Base-by-base conservation (phyloP, 2,888 invertebrate species). In the Netelia virgata region DNA sequence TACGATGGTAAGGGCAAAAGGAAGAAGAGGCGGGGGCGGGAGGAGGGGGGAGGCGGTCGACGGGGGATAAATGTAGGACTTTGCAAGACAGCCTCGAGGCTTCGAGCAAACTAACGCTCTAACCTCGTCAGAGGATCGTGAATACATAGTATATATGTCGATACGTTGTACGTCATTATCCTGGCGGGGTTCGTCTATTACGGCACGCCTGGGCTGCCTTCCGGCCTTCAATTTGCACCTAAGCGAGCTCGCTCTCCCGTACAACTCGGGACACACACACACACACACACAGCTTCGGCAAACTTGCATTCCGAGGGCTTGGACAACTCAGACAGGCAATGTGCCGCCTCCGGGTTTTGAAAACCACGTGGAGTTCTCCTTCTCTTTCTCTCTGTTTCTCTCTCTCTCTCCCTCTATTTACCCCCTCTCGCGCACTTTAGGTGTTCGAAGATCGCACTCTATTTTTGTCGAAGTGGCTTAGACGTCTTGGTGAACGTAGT, bases 151-250 rank as follows among this genome's bases (percentile, higher is more conserved):
- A 78, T 83, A 75, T 84, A 84, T 66, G 66, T 64, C 82, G 76
- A 64, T 78, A 78, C 70, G 74, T 74, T 82, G 78, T 79, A 77
- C 84, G 84, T 78, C 82, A 84, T 82, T 78, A 82, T 63, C 55
- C 82, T 70, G 74, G 59, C 59, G 63, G 70, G 63, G 77, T 74
- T 74, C 73, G 77, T 75, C 66, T 85, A 78, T 82, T 84, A 85
- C 70, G 74, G 81, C 77, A 80, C 74, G 82, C 81, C 72, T 64
- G 84, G 78, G 69, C 66, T 78, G 73, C 84, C 82, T 82, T 83
- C 82, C 86, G 80, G 88, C 86, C 86, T 88, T 85, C 89, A 89
- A 88, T 89, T 89, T 89, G 87, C 88, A 87, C 87, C 86, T 77
- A 83, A 87, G 89, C 84, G 84, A 89, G 86, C 84, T 87, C 88